phyloP scores from a whole-genome alignment of 2,888 invertebrate genomes.

The Apotomis turbidana region DNA sequence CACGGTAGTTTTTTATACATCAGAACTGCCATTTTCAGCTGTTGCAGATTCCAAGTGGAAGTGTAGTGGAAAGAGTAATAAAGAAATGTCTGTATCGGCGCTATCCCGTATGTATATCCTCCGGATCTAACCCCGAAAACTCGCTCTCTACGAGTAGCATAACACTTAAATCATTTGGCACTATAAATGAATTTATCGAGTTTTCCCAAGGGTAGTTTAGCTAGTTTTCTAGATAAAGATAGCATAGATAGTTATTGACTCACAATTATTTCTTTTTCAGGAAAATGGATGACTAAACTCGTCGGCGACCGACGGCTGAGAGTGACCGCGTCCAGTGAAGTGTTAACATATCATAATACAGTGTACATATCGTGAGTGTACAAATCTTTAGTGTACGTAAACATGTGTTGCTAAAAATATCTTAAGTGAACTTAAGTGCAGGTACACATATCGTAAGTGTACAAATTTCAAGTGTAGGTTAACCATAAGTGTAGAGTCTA shows the following conservation, averaged over 20 bases:
- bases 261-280: slow-evolving; percentile 31
- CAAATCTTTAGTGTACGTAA: neutral
- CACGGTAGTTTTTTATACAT: no score
- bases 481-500: neutral
- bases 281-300: slow-evolving; percentile 33
- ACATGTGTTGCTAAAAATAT: neutral
- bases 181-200: no score
- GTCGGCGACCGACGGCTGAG: neutral
- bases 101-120: no score
- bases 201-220: no score
- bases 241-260: neutral
- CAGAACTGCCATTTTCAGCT: no score
- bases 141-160: no score
- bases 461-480: neutral
- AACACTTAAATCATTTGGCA: no score
- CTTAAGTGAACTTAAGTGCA: neutral
- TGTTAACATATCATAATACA: slow-evolving; percentile 43
- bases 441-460: neutral
- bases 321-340: slow-evolving; percentile 2
- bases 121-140: no score
- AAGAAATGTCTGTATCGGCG: no score
- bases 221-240: no score
- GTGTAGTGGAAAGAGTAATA: no score
- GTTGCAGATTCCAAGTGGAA: no score
- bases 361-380: neutral